These are phyloP conservation scores for Spinus olivaceus DNA, from an alignment of 2,797 vertebrate species.

Conservation along the genomic window DNA sequence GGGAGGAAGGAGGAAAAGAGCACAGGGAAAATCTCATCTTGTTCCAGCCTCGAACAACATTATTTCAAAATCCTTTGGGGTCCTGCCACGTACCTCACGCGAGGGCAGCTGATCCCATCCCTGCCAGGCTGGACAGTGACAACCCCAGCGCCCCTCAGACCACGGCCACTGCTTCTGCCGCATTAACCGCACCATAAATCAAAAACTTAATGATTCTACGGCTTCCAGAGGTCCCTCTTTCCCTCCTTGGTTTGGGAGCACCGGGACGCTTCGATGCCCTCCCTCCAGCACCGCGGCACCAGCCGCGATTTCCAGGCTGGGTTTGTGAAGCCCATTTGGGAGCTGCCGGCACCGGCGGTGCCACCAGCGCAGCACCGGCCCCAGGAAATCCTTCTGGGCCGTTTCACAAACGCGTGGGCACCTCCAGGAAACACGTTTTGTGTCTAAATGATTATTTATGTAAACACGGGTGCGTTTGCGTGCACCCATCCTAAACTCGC, in stretches of 20 bases:
- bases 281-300: not conserved
- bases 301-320: accelerated
- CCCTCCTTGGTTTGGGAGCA: not conserved
- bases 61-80: not conserved
- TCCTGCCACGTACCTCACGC: not conserved
- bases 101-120: not conserved
- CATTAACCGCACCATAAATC: not conserved
- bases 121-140: not conserved
- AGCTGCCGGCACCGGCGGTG: not conserved
- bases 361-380: not conserved
- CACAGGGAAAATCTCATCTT: not conserved
- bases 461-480: not conserved
- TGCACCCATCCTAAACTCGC: accelerated
- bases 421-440: not conserved
- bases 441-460: not conserved
- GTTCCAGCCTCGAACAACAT: not conserved
- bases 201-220: accelerated
- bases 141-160: not conserved
- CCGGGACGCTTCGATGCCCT: not conserved
- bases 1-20: not conserved
- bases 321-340: accelerated
- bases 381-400: not conserved
- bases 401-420: accelerated
- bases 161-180: not conserved
- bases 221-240: not conserved